A percentile compares a stretch with the other conserved stretches of the same genome.
Conservation (phyloP, 2,888 invertebrate species). For the Caenorhabditis sp. region DNA sequence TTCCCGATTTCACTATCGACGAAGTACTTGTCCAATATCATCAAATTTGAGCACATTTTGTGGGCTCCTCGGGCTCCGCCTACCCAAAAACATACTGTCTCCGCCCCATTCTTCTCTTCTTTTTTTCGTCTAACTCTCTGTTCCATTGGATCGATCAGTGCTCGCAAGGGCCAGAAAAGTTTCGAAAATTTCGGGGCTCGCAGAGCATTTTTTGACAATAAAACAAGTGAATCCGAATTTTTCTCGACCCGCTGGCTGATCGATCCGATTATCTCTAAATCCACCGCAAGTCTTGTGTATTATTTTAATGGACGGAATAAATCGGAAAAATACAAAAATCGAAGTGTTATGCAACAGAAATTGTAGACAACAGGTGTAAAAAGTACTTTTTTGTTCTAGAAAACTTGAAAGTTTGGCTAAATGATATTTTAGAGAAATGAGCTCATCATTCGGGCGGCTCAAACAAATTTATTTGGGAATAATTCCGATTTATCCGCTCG, state of each 20-base stretch:
- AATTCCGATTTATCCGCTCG: conserved; percentile 64
- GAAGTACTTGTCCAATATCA: conserved; percentile 55
- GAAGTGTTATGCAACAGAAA: neutral
- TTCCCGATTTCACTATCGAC: conserved; percentile 54
- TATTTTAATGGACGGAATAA: conserved; percentile 57
- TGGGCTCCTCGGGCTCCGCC: no score
- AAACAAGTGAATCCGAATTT: no score
- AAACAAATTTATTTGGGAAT: conserved; percentile 62
- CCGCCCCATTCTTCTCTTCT: neutral
- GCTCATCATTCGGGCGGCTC: conserved; percentile 23
- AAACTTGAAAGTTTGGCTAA: neutral
- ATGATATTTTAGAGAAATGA: no score
- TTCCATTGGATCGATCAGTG: neutral
- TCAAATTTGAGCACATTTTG: conserved; percentile 7
- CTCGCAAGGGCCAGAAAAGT: no score
- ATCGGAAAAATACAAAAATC: conserved; percentile 28
- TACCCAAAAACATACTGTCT: neutral
- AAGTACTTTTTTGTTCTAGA: neutral
- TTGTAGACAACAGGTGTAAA: neutral
- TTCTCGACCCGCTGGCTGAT: neutral
- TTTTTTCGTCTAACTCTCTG: neutral
- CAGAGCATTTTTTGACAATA: no score
- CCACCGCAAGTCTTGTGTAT: conserved; percentile 40
- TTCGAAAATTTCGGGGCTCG: no score
- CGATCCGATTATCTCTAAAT: conserved; percentile 16